phyloP scores from a whole-genome alignment of 2,888 invertebrate species.

The Drosophila neoperkinsi region DNA sequence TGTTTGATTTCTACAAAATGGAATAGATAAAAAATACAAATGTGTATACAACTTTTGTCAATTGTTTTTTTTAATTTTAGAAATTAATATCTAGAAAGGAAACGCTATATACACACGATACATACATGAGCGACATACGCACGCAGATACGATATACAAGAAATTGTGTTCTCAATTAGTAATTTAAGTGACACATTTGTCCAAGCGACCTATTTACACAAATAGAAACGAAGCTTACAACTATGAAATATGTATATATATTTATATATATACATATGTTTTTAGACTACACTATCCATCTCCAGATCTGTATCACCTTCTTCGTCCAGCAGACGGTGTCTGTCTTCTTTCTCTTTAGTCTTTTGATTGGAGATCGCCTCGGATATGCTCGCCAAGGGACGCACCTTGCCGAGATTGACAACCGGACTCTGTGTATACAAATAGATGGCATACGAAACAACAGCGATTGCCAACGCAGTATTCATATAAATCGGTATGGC shows the following conservation, averaged over 20 bases:
- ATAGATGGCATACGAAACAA: conserved; percentile 93
- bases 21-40: neutral
- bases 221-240: conserved; percentile 16
- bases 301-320: conserved; percentile 79
- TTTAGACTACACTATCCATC: conserved; percentile 76
- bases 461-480: conserved; percentile 92
- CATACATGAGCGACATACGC: conserved; percentile 3
- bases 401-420: conserved; percentile 86
- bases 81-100: conserved; percentile 42
- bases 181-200: conserved; percentile 58
- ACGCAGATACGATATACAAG: conserved; percentile 10
- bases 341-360: conserved; percentile 55
- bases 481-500: conserved; percentile 93
- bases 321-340: conserved; percentile 74
- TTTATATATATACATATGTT: neutral
- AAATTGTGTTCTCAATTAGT: conserved; percentile 33
- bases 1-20: neutral
- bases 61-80: conserved; percentile 2
- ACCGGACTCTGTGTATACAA: conserved; percentile 97
- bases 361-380: conserved; percentile 50
- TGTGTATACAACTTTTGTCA: neutral
- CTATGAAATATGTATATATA: neutral
- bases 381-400: conserved; percentile 63
- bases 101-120: conserved; percentile 50
- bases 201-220: conserved; percentile 41